These are phyloP conservation scores for Actinia equina DNA, from an alignment of 64 coral and sea anemone species.

Conservation along the genomic window DNA sequence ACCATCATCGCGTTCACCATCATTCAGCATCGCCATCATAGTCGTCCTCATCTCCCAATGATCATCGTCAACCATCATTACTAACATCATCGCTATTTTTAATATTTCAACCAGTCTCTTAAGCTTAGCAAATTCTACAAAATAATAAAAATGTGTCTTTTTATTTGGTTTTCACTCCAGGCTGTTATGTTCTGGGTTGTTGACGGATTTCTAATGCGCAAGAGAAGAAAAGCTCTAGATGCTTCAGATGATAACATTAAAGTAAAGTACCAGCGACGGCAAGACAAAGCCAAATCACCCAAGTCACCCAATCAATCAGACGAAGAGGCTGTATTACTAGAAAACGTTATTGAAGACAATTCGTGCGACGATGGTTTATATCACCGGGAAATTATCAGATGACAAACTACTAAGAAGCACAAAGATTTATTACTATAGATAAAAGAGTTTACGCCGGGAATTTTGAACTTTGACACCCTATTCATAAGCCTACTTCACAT, in stretches of 20 bases:
- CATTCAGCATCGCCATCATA: neutral
- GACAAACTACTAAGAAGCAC: neutral
- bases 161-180: conserved; percentile 11
- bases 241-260: conserved; percentile 49
- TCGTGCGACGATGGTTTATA: conserved; percentile 9
- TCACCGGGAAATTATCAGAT: conserved; percentile 1
- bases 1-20: neutral
- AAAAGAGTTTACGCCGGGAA: neutral
- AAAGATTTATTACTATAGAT: neutral
- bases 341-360: conserved; percentile 61
- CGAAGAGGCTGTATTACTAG: conserved; percentile 66
- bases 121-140: no score
- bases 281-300: neutral
- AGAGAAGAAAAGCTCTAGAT: conserved; percentile 68
- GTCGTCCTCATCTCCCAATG: neutral
- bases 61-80: no score
- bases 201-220: conserved; percentile 91
- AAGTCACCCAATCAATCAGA: conserved; percentile 52
- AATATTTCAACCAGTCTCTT: no score
- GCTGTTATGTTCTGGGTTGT: conserved; percentile 99
- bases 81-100: no score
- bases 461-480: no score
- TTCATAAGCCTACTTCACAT: neutral
- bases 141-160: neutral
- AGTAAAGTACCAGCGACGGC: conserved; percentile 74